Evolutionary conservation across 1,140 invertebrate species (phyloP), one percentile per base, ranked within the genome.

Genomic region (Chrysopa pallens): DNA sequence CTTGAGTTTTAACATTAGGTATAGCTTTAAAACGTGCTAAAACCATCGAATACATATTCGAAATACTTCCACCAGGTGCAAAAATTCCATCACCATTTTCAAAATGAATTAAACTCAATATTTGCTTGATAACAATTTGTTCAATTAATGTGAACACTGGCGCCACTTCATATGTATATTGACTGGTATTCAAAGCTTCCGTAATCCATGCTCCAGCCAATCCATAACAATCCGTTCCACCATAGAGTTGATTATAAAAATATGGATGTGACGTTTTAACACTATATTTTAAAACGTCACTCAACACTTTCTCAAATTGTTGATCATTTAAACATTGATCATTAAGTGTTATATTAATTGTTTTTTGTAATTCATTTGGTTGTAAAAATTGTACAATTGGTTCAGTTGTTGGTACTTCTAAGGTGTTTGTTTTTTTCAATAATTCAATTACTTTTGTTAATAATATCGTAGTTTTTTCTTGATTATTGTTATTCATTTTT

Each of bases 1-100:
- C 82, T 35, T 75, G 71, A 0, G 59, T 64, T 59, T 94, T 94
- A 0, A 77, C 64, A 6, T 81, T 62, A 0, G 91, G 91, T 45
- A 76, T 74, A 17, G 62, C 60, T 31, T 69, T 67, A 54, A 81
- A 83, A 37, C 90, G 70, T 0, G 90, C 89, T 11, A 84, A 55
- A 3, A 83, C 72, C 43, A 94, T 67, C 0, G 74, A 86, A 52
- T 67, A 73, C 69, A 94, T 74, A 55, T 93, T 92, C 0, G 88
- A 80, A 1, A 89, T 70, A 43, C 86, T 88, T 6, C 90, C 91
- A 36, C 90, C 82, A n/a, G 80, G 78, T 35, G 70, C 66, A 42
- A 83, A 72, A n/a, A 83, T 80, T 4, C 80, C 80, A 55, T 84
- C 80, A 2, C 71, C 76, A 42, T 51, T 39, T 27, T 50, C 37